Percentiles rank a stretch among this genome's conserved stretches.
Conservation (phyloP, 2,113 vertebrate species). For the Cebidichthys violaceus region DNA sequence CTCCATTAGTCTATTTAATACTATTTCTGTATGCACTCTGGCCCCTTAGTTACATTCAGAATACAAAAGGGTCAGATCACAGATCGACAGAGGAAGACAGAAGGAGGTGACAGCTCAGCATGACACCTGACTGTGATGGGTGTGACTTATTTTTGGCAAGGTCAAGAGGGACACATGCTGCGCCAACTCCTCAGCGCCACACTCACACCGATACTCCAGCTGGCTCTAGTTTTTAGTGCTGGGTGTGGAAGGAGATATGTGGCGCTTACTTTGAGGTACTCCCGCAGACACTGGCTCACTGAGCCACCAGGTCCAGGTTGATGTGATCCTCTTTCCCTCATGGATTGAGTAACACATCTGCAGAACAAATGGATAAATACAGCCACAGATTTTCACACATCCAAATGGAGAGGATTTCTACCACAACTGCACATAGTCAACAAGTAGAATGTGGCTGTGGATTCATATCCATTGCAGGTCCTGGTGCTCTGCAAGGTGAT, state of each 20-base stretch:
- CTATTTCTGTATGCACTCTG: no score
- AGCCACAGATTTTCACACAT: background rate
- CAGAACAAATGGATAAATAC: background rate
- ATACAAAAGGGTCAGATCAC: background rate
- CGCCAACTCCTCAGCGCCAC: background rate
- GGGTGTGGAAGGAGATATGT: background rate
- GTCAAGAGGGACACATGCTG: background rate
- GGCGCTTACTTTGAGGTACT: background rate
- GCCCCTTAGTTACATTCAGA: no score
- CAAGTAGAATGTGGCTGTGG: background rate
- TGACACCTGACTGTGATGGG: background rate
- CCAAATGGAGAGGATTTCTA: background rate
- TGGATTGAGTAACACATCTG: background rate
- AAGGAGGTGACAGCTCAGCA: background rate
- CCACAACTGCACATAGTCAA: background rate
- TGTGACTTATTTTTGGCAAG: slow-evolving; percentile 11
- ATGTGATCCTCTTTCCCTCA: background rate
- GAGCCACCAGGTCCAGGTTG: slow-evolving; percentile 4
- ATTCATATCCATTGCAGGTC: background rate
- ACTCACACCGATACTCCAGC: background rate
- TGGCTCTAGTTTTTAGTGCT: background rate
- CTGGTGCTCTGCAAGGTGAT: background rate
- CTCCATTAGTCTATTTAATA: no score
- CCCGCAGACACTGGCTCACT: background rate
- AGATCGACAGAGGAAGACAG: background rate